Conservation (phyloP, 1,140 invertebrate species). For the Leptestheria dahalacensis region DNA sequence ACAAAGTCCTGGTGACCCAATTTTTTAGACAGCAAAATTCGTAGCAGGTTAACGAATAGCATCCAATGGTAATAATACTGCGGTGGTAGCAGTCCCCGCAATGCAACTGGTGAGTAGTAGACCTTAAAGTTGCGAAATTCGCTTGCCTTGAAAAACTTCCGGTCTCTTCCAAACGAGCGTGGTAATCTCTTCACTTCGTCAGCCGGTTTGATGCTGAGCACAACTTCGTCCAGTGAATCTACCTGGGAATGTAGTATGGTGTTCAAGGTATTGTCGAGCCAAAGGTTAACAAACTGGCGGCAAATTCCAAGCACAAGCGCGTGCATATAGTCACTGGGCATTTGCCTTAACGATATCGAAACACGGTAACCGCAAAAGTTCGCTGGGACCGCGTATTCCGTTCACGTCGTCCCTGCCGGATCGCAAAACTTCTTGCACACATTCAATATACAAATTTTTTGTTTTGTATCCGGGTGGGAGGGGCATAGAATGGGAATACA, state of each 20-base stretch:
- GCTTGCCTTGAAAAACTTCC: slow-evolving; percentile 5
- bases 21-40: slow-evolving; percentile 3
- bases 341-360: not conserved
- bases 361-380: not conserved
- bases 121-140: slow-evolving; percentile 8
- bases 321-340: slow-evolving; percentile 3
- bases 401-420: not conserved
- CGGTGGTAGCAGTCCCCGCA: not conserved
- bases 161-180: not conserved
- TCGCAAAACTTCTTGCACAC: not conserved
- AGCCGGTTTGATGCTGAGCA: not conserved
- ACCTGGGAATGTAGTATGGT: slow-evolving; percentile 3
- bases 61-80: slow-evolving; percentile 9
- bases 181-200: slow-evolving; percentile 1
- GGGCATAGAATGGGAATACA: not conserved
- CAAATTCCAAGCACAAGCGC: not conserved
- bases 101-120: slow-evolving; percentile 9
- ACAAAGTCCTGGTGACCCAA: not conserved
- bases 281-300: not conserved
- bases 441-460: not conserved
- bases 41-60: slow-evolving; percentile 2
- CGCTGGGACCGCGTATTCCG: not conserved
- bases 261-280: not conserved
- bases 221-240: not conserved
- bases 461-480: not conserved